These are phyloP conservation scores for Todiramphus chloris DNA, from an alignment of 2,113 vertebrate species.

Conservation along the genomic window DNA sequence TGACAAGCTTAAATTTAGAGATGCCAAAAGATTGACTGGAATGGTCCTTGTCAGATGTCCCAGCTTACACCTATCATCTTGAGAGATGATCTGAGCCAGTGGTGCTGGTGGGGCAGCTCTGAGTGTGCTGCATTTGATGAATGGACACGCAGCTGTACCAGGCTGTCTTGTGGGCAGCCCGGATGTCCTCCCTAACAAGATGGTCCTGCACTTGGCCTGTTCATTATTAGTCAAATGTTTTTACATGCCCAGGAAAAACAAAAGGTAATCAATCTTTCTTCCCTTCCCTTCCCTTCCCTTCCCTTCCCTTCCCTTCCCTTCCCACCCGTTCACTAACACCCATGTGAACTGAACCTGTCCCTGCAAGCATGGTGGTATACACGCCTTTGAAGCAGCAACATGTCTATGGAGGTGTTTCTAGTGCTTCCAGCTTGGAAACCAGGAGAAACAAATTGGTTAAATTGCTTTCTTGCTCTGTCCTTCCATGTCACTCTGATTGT, in stretches of 20 bases:
- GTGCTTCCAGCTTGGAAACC: not conserved
- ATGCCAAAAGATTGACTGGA: not conserved
- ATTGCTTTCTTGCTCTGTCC: not conserved
- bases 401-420: not conserved
- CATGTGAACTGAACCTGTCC: not conserved
- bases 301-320: too few relatives aligned
- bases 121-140: not conserved
- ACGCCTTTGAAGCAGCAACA: not conserved
- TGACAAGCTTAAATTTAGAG: not conserved
- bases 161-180: not conserved
- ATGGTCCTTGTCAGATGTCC: not conserved
- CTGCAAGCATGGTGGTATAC: not conserved
- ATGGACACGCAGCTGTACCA: not conserved
- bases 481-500: not conserved
- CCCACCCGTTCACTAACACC: not conserved
- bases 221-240: not conserved
- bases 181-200: not conserved
- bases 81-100: not conserved
- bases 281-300: too few relatives aligned
- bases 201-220: not conserved
- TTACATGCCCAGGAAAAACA: not conserved
- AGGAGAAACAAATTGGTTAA: not conserved
- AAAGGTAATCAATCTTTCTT: too few relatives aligned
- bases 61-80: not conserved
- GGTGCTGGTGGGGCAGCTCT: not conserved